A percentile compares a stretch with the other conserved stretches of the same genome.
These are phyloP conservation scores for Ophiothrix spiculata DNA, from an alignment of 35 echinoderm and acorn worm genomes.

Conservation along the genomic window DNA sequence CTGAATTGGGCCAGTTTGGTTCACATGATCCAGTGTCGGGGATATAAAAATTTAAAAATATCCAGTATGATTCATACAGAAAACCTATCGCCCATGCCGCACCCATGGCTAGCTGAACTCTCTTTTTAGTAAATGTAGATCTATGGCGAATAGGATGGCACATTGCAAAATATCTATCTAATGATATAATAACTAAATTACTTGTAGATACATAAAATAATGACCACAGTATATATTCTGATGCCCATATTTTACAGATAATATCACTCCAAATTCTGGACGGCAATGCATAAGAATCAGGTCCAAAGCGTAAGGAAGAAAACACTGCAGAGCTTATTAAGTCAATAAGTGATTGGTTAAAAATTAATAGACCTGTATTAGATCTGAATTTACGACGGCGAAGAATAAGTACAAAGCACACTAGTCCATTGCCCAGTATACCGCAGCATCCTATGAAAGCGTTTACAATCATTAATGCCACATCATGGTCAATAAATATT, in stretches of 20 bases:
- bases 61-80: constrained; percentile 79
- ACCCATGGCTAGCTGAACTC: constrained; percentile 52
- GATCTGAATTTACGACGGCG: constrained; percentile 63
- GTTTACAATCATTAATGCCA: constrained; percentile 41
- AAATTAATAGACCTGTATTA: constrained; percentile 76
- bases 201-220: constrained; percentile 76
- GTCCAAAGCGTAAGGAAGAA: constrained; percentile 50
- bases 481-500: not conserved
- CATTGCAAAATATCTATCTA: constrained; percentile 84
- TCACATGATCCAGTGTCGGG: constrained; percentile 17
- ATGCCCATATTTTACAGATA: constrained; percentile 72
- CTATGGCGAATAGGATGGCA: constrained; percentile 69
- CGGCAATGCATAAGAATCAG: not conserved
- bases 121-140: constrained; percentile 66
- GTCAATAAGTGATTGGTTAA: constrained; percentile 88
- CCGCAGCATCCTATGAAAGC: constrained; percentile 68
- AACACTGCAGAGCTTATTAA: constrained; percentile 69
- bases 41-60: constrained; percentile 34
- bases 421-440: constrained; percentile 63
- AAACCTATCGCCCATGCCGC: constrained; percentile 64
- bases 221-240: constrained; percentile 79
- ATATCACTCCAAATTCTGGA: constrained; percentile 32
- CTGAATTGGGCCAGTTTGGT: constrained; percentile 61
- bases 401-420: constrained; percentile 66
- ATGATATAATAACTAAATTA: constrained; percentile 75